Evolutionary conservation across 1,140 invertebrate genomes (phyloP).

Genomic region (Sitophilus oryzae): DNA sequence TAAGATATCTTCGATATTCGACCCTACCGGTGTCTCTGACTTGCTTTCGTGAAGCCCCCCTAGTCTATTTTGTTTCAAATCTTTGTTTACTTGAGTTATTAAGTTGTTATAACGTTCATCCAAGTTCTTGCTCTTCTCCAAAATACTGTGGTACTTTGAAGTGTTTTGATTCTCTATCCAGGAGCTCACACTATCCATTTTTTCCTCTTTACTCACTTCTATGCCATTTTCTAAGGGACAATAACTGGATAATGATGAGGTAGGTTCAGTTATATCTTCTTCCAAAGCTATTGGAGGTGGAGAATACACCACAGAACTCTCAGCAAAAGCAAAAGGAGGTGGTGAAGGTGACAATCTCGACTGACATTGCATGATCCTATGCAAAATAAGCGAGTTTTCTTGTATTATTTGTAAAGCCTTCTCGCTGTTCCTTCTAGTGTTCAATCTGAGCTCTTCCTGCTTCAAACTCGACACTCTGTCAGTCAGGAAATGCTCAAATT

Average conservation of each 20-base stretch:
- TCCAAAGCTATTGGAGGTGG: constrained; percentile 35
- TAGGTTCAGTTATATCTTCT: constrained; percentile 21
- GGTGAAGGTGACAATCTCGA: constrained; percentile 42
- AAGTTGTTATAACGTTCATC: constrained; percentile 40
- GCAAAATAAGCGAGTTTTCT: constrained; percentile 75
- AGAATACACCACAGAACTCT: constrained; percentile 39
- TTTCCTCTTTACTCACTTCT: constrained; percentile 46
- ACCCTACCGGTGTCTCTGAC: constrained; percentile 12
- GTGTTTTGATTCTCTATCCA: constrained; percentile 4
- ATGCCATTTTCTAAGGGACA: too few species aligned
- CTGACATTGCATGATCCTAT: constrained; percentile 64
- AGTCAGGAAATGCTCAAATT: constrained; percentile 42
- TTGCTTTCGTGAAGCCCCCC: constrained; percentile 21
- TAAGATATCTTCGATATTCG: background rate
- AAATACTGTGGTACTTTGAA: constrained; percentile 38
- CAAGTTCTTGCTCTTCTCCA: constrained; percentile 38
- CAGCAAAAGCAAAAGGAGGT: constrained; percentile 38
- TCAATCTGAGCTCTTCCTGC: constrained; percentile 12
- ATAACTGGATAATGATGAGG: background rate
- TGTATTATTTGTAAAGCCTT: constrained; percentile 69
- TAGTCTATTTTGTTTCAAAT: background rate
- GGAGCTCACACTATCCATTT: constrained; percentile 36
- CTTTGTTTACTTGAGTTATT: constrained; percentile 15
- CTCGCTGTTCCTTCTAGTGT: constrained; percentile 58
- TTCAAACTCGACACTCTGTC: constrained; percentile 38